phyloP scores from a whole-genome alignment of 2,888 invertebrate species.

The Epistrophe eligans region DNA sequence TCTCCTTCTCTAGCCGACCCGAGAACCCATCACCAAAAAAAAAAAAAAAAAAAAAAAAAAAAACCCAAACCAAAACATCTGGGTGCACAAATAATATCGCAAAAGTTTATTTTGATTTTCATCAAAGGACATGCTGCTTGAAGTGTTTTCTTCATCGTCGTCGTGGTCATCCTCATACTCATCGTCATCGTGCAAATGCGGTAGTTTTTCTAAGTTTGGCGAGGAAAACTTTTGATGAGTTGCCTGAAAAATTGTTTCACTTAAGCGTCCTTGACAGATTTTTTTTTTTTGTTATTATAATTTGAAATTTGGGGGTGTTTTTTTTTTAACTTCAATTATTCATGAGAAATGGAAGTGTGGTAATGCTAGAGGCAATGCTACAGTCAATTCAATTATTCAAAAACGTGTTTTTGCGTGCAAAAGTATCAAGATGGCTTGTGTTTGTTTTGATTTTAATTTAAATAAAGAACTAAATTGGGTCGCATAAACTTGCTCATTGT shows the following conservation, averaged over 20 bases:
- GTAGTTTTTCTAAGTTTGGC: slow-evolving; percentile 34
- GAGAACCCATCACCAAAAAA: background rate
- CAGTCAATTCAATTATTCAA: slow-evolving; percentile 40
- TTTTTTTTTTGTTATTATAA: slow-evolving; percentile 38
- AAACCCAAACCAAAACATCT: slow-evolving; percentile 27
- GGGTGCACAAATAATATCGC: slow-evolving; percentile 48
- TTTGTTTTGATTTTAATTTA: slow-evolving; percentile 17
- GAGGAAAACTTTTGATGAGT: slow-evolving; percentile 36
- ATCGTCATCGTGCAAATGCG: slow-evolving; percentile 27
- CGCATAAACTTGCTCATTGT: background rate
- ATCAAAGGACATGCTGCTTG: slow-evolving; percentile 43
- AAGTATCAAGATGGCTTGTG: background rate
- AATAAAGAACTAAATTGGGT: background rate
- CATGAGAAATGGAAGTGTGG: slow-evolving; percentile 38
- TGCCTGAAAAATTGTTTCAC: slow-evolving; percentile 47
- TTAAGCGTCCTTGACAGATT: slow-evolving; percentile 43
- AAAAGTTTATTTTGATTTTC: slow-evolving; percentile 49
- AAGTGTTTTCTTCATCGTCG: slow-evolving; percentile 36
- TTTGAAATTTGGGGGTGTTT: slow-evolving; percentile 11
- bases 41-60: background rate
- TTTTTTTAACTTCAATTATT: slow-evolving; percentile 21
- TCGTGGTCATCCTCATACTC: background rate
- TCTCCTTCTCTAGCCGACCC: background rate
- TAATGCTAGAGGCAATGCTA: slow-evolving; percentile 25
- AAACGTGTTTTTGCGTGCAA: slow-evolving; percentile 29